Evolutionary conservation across 2,888 invertebrate genomes (phyloP).

Genomic region (Ophion ellenae): DNA sequence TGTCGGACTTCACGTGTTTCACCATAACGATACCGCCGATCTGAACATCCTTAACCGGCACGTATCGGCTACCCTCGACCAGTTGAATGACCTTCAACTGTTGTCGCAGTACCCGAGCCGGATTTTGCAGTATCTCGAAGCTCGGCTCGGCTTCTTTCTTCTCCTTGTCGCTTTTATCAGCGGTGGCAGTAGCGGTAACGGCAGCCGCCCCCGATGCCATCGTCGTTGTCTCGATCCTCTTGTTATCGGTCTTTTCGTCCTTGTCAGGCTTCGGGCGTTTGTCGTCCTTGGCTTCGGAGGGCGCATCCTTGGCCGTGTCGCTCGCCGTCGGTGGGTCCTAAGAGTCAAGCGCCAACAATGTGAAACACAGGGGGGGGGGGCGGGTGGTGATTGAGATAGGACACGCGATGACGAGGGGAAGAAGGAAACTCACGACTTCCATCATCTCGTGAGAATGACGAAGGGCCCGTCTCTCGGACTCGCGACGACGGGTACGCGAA

Average conservation of each 20-base stretch:
- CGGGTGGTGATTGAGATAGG: too few species aligned
- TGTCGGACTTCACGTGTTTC: constrained; percentile 91
- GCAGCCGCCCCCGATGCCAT: not conserved
- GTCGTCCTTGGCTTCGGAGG: constrained; percentile 78
- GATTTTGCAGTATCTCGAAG: constrained; percentile 96
- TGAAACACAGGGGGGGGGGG: not conserved
- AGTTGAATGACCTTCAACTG: constrained; percentile 92
- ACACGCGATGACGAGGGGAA: not conserved
- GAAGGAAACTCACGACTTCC: constrained; percentile 89
- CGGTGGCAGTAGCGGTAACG: not conserved
- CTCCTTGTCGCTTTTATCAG: constrained; percentile 84
- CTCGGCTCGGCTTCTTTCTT: constrained; percentile 95
- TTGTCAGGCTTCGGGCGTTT: constrained; percentile 79
- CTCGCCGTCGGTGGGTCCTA: constrained; percentile 77
- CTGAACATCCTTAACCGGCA: constrained; percentile 94
- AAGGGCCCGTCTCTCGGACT: constrained; percentile 87
- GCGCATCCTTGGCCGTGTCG: constrained; percentile 51
- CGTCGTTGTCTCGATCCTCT: constrained; percentile 79
- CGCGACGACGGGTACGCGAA: constrained; percentile 94
- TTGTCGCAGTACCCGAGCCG: constrained; percentile 96
- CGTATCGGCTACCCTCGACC: constrained; percentile 92
- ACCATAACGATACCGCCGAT: constrained; percentile 99
- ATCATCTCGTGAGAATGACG: constrained; percentile 90
- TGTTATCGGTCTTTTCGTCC: constrained; percentile 82
- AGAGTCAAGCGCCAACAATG: constrained; percentile 44